A percentile compares a stretch with the other conserved stretches of the same genome.
Evolutionary conservation across 2,113 vertebrate species (phyloP).

Genomic region (Bostrychus sinensis): DNA sequence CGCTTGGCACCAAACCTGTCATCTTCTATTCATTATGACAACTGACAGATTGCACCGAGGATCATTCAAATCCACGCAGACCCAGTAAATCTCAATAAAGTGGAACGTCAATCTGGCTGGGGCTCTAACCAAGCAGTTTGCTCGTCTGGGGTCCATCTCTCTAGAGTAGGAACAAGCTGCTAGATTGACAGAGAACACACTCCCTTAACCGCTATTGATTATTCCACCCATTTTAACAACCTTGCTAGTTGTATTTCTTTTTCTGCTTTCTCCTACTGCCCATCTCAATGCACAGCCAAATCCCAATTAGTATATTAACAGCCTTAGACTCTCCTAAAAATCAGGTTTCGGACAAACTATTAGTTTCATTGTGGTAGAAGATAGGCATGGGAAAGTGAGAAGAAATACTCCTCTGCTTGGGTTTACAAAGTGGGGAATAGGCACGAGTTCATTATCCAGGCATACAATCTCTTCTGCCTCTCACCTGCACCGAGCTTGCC

Average conservation of each 20-base stretch:
- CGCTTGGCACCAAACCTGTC: conserved; percentile 61
- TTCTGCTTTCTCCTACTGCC: conserved; percentile 18
- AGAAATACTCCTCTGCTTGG: conserved; percentile 18
- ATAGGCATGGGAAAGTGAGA: conserved; percentile 9
- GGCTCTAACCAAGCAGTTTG: conserved; percentile 38
- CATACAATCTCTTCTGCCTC: conserved; percentile 43
- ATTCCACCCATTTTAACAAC: conserved; percentile 39
- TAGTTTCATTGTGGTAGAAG: conserved; percentile 4
- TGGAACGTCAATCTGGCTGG: conserved; percentile 60
- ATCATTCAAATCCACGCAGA: conserved; percentile 63
- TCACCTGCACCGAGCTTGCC: conserved; percentile 57
- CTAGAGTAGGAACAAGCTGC: conserved; percentile 68
- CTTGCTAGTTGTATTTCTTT: conserved; percentile 38
- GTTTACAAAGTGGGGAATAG: conserved; percentile 28
- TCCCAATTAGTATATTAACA: conserved; percentile 59
- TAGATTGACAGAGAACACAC: conserved; percentile 62
- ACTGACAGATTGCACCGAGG: conserved; percentile 61
- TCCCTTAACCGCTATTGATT: conserved; percentile 71
- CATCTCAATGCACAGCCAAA: conserved; percentile 36
- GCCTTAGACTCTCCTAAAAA: conserved; percentile 8
- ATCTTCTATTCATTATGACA: conserved; percentile 71
- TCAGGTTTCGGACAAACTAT: conserved; percentile 16
- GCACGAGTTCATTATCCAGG: conserved; percentile 66
- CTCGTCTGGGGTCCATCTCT: conserved; percentile 49
- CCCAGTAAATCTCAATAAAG: conserved; percentile 70